phyloP scores from a whole-genome alignment of 2,113 vertebrate genomes.

The Vidua macroura region DNA sequence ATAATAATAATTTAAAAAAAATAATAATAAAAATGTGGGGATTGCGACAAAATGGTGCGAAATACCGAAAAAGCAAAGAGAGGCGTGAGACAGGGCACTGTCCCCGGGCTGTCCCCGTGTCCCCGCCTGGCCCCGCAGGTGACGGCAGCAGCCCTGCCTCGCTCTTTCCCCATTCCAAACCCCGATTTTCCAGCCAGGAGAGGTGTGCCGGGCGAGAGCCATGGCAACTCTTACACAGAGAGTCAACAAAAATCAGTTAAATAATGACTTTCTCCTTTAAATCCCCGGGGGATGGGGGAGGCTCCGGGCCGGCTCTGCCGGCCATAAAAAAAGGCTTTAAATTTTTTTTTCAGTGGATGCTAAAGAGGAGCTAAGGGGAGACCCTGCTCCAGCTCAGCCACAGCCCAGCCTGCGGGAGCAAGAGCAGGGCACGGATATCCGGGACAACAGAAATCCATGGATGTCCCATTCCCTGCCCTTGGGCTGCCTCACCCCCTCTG shows the following conservation, averaged over 20 bases:
- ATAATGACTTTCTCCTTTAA: neutral
- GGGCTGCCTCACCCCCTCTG: accelerated
- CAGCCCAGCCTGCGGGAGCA: neutral
- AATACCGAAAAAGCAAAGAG: neutral
- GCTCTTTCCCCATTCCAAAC: neutral
- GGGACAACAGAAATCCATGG: accelerated
- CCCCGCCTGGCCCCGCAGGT: neutral
- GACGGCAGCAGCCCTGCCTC: neutral
- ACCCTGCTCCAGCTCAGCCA: neutral
- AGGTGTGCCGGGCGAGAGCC: neutral
- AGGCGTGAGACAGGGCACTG: accelerated
- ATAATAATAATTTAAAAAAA: too few relatives aligned
- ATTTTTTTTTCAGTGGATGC: neutral
- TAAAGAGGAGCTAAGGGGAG: neutral
- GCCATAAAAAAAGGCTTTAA: neutral
- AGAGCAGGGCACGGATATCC: neutral
- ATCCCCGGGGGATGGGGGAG: neutral
- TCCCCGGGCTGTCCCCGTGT: neutral
- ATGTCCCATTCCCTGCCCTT: neutral
- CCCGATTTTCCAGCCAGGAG: neutral
- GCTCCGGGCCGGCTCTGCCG: neutral
- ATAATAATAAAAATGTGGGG: neutral
- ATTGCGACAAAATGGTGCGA: accelerated
- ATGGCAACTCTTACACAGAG: constrained; percentile 32
- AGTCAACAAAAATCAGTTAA: neutral